phyloP scores from a whole-genome alignment of 2,113 vertebrate genomes.

The Pedetes capensis region DNA sequence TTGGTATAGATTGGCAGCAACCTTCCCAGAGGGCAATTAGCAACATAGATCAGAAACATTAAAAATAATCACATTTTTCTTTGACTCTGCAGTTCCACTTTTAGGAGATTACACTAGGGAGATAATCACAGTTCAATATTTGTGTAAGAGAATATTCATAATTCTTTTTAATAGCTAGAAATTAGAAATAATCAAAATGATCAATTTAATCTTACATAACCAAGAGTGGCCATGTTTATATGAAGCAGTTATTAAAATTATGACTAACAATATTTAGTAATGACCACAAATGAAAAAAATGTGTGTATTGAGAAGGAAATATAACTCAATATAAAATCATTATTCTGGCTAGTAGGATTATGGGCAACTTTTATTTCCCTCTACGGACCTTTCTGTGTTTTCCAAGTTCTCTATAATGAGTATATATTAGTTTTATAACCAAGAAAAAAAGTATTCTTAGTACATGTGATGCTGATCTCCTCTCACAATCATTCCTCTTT shows the following conservation, averaged over 20 bases:
- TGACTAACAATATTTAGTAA: conserved; percentile 37
- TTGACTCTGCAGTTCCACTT: neutral
- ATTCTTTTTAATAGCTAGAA: conserved; percentile 37
- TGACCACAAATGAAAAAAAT: neutral
- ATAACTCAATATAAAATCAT: conserved; percentile 33
- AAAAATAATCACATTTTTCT: neutral
- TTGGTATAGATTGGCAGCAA: neutral
- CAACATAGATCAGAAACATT: neutral
- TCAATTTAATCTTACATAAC: neutral
- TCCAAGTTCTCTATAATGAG: conserved; percentile 24
- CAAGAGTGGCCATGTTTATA: neutral
- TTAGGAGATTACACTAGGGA: neutral
- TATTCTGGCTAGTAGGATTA: conserved; percentile 16
- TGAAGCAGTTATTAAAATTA: neutral
- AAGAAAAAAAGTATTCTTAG: neutral
- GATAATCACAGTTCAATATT: conserved; percentile 23
- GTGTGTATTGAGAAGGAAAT: neutral
- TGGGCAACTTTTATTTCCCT: neutral
- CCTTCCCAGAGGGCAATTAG: neutral
- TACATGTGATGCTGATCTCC: neutral
- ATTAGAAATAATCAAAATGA: conserved; percentile 34
- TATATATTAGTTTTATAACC: neutral
- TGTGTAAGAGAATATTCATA: neutral
- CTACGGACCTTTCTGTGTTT: neutral
- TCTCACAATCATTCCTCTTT: neutral